phyloP scores from a whole-genome alignment of 2,888 invertebrate genomes.

The Thera britannica region DNA sequence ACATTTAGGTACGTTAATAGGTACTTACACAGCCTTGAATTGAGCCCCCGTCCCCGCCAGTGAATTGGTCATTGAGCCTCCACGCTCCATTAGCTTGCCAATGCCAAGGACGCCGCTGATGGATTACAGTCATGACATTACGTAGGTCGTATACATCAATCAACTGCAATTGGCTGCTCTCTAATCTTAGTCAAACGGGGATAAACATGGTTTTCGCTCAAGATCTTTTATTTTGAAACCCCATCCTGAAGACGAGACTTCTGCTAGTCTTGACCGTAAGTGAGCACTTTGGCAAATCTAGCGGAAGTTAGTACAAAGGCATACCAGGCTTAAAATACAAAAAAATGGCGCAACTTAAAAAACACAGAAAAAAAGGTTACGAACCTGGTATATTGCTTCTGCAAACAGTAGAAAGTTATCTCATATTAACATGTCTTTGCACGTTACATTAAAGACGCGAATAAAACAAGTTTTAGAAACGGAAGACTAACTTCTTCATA shows the following conservation, averaged over 20 bases:
- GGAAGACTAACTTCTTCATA: constrained; percentile 58
- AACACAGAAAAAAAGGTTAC: too few relatives aligned
- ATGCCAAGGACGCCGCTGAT: constrained; percentile 65
- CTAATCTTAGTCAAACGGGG: background rate
- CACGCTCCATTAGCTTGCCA: constrained; percentile 62
- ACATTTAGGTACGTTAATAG: too few relatives aligned
- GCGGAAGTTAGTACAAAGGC: too few relatives aligned
- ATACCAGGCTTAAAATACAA: too few relatives aligned
- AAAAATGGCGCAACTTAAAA: too few relatives aligned
- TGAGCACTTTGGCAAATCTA: too few relatives aligned
- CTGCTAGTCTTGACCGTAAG: too few relatives aligned
- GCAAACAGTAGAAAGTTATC: background rate
- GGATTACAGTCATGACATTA: constrained; percentile 61
- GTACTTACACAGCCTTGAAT: too few relatives aligned
- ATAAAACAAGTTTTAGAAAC: constrained; percentile 53
- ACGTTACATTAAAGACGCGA: constrained; percentile 44
- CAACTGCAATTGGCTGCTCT: constrained; percentile 41
- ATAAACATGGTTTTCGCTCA: background rate
- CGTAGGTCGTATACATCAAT: constrained; percentile 58
- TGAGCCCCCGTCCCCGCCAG: constrained; percentile 29
- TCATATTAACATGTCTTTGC: constrained; percentile 19
- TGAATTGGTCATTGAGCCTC: constrained; percentile 52
- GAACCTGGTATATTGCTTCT: too few relatives aligned
- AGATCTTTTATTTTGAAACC: too few relatives aligned
- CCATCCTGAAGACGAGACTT: too few relatives aligned